Percentiles rank a stretch among this genome's conserved stretches.
Conservation (phyloP, 1,140 invertebrate species). For the Drosophila watanabei region DNA sequence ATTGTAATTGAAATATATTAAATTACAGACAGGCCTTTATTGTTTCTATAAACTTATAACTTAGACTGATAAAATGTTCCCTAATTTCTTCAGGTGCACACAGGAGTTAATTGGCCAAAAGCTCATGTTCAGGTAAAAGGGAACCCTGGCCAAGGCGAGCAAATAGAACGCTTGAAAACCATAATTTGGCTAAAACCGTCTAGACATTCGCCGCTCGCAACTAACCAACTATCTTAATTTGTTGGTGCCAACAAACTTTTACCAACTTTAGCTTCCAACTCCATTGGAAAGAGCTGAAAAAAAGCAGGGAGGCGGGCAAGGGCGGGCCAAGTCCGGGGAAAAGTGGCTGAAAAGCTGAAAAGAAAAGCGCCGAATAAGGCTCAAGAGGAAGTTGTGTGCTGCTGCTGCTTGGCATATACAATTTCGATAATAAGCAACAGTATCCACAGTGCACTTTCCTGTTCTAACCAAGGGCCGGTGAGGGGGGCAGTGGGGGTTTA, state of each 20-base stretch:
- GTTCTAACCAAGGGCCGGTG: not conserved
- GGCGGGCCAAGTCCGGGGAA: not conserved
- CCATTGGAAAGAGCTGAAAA: not conserved
- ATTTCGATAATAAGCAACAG: constrained; percentile 83
- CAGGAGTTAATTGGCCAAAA: constrained; percentile 31
- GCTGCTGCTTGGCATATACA: constrained; percentile 77
- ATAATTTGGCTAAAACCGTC: constrained; percentile 83
- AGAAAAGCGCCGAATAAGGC: constrained; percentile 27
- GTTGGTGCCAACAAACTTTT: constrained; percentile 79
- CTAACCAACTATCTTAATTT: constrained; percentile 81
- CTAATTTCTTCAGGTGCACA: constrained; percentile 4
- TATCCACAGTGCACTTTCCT: constrained; percentile 66
- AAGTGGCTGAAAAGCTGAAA: constrained; percentile 28
- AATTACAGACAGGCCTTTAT: not conserved
- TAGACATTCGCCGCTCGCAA: constrained; percentile 67
- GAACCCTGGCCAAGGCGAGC: constrained; percentile 1
- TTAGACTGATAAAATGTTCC: too few relatives aligned
- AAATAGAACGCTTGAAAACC: constrained; percentile 70
- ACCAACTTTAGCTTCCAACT: constrained; percentile 14
- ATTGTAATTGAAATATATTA: not conserved
- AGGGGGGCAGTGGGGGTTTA: not conserved
- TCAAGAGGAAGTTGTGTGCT: constrained; percentile 63
- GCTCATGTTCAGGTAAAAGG: constrained; percentile 41
- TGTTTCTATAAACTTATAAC: too few relatives aligned
- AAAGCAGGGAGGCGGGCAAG: not conserved